A percentile compares a stretch with the other conserved stretches of the same genome.
Conservation (phyloP, 2,113 vertebrate genomes). For the Sialia sialis region DNA sequence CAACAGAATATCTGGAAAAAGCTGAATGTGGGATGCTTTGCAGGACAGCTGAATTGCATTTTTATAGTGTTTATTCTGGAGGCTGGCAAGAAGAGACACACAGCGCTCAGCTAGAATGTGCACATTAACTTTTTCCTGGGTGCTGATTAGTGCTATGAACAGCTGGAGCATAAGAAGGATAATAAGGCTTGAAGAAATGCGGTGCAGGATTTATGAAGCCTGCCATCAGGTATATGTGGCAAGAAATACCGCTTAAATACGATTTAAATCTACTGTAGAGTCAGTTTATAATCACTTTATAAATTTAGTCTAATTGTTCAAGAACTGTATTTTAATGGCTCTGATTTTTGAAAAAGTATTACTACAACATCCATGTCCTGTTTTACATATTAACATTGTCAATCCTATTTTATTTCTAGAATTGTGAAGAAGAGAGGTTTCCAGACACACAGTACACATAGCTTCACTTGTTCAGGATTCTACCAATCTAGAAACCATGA, state of each 20-base stretch:
- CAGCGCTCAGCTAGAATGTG: not conserved
- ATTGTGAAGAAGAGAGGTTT: not conserved
- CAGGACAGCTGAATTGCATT: constrained; percentile 9
- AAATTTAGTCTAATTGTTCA: not conserved
- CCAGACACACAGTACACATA: not conserved
- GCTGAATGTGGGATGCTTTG: not conserved
- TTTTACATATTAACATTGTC: not conserved
- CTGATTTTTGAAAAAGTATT: not conserved
- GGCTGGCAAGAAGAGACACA: not conserved
- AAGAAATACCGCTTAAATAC: constrained; percentile 5
- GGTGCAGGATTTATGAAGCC: not conserved
- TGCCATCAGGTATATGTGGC: constrained; percentile 8
- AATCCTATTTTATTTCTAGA: not conserved
- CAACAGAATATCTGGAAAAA: not conserved
- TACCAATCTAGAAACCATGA: not conserved
- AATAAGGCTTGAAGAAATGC: constrained; percentile 1
- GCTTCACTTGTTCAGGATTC: not conserved
- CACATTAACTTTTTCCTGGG: constrained; percentile 41
- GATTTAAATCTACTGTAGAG: not conserved
- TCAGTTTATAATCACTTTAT: constrained; percentile 15
- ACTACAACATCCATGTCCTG: not conserved
- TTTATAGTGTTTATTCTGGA: not conserved
- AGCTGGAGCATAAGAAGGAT: constrained; percentile 19
- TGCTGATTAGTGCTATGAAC: not conserved
- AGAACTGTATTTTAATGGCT: not conserved